A percentile compares a stretch with the other conserved stretches of the same genome.
phyloP scores from a whole-genome alignment of 2,113 vertebrate genomes.

The Sardina pilchardus region DNA sequence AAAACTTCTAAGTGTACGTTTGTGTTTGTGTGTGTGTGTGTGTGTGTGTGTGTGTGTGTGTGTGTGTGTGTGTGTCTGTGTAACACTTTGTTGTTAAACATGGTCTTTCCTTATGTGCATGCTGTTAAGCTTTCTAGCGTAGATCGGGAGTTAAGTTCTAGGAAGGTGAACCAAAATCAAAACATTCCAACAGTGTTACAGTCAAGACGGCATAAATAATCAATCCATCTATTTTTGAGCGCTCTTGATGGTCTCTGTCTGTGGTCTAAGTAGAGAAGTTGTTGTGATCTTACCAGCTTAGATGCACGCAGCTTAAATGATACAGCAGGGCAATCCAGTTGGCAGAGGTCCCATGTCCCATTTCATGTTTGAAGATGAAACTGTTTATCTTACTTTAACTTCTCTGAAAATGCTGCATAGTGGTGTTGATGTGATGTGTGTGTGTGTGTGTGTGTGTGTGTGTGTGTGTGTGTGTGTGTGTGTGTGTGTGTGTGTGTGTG shows the following conservation, averaged over 20 bases:
- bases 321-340: background rate
- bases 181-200: background rate
- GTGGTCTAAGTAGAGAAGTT: background rate
- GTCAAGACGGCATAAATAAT: background rate
- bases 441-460: background rate
- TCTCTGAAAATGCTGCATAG: background rate
- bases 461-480: background rate
- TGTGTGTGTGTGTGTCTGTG: background rate
- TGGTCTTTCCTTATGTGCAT: background rate
- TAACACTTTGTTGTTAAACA: background rate
- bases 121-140: background rate
- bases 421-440: background rate
- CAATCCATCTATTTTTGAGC: background rate
- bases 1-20: background rate
- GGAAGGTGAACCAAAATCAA: background rate
- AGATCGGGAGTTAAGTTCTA: background rate
- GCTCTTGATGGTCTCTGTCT: background rate
- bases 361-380: background rate
- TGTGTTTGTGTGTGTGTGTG: background rate
- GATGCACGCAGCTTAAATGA: background rate
- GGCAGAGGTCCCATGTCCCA: background rate
- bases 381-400: background rate
- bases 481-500: conserved; percentile 3
- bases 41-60: background rate
- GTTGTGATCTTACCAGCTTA: background rate